Evolutionary conservation across 2,113 vertebrate species (phyloP).

Genomic region (Emydocephalus ijimae): DNA sequence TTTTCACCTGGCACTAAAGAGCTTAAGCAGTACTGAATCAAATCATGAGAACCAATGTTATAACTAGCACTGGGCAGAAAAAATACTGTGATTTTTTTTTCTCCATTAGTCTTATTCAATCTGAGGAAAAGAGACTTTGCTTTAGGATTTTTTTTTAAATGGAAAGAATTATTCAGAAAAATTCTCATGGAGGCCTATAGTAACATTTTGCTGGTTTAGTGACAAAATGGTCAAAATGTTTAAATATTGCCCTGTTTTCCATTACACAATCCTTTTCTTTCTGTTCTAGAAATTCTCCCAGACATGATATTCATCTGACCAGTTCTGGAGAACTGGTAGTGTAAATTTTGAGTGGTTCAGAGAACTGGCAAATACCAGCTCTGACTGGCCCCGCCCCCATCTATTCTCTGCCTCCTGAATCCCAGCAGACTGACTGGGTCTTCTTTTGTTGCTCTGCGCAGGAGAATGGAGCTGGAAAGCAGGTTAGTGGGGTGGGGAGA

Average conservation of each 20-base stretch:
- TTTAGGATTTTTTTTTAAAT: background rate
- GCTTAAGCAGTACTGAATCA: background rate
- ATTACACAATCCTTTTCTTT: background rate
- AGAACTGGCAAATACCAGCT: too few species aligned
- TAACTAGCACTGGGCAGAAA: background rate
- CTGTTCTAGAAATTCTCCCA: background rate
- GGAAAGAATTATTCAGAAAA: background rate
- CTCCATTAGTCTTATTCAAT: background rate
- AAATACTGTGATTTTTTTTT: background rate
- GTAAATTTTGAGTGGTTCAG: too few species aligned
- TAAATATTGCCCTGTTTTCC: background rate
- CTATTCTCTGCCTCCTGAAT: too few species aligned
- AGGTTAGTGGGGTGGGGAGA: too few species aligned
- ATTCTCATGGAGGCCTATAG: background rate
- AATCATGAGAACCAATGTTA: background rate
- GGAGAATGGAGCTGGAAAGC: too few species aligned
- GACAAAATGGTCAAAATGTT: background rate
- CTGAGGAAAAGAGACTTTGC: background rate
- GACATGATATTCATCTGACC: too few species aligned
- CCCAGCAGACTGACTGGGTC: too few species aligned
- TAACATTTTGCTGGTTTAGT: background rate
- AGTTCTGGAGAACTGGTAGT: too few species aligned
- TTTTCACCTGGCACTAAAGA: background rate
- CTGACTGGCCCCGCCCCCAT: too few species aligned
- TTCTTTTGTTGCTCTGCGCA: too few species aligned